Percentiles rank a stretch among this genome's conserved stretches.
These are phyloP conservation scores for Cotesia typhae DNA, from an alignment of 1,140 invertebrate genomes.

Conservation along the genomic window DNA sequence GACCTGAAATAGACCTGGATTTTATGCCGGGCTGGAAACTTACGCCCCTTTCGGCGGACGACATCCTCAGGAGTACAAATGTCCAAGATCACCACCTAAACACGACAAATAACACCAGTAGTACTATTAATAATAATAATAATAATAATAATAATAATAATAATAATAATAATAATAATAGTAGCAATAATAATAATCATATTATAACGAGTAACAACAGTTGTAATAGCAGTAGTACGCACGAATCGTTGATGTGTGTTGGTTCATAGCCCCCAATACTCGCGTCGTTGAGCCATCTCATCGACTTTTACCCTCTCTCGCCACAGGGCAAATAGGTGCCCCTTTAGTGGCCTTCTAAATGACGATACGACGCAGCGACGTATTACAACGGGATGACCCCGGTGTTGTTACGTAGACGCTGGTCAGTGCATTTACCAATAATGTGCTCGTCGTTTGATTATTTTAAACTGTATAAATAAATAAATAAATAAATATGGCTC, in stretches of 20 bases:
- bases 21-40: conserved; percentile 74
- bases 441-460: conserved; percentile 37
- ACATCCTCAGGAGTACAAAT: conserved; percentile 69
- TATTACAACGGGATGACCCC: conserved; percentile 33
- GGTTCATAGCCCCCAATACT: conserved; percentile 64
- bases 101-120: conserved; percentile 35
- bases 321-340: conserved; percentile 42
- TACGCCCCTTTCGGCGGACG: conserved; percentile 74
- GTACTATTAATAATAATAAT: neutral
- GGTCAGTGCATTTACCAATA: neutral
- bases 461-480: neutral
- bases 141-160: too few relatives aligned
- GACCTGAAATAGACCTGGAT: conserved; percentile 67
- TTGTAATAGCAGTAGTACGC: conserved; percentile 55
- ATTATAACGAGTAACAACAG: conserved; percentile 17
- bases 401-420: conserved; percentile 19
- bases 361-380: conserved; percentile 30
- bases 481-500: conserved; percentile 51
- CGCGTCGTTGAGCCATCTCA: conserved; percentile 61
- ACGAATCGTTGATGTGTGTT: conserved; percentile 64
- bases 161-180: too few relatives aligned
- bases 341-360: conserved; percentile 1
- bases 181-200: too few relatives aligned
- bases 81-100: conserved; percentile 23
- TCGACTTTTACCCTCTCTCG: conserved; percentile 59